A percentile compares a stretch with the other conserved stretches of the same genome.
These are phyloP conservation scores for Melopsittacus undulatus DNA, from an alignment of 2,797 vertebrate species.

Conservation along the genomic window DNA sequence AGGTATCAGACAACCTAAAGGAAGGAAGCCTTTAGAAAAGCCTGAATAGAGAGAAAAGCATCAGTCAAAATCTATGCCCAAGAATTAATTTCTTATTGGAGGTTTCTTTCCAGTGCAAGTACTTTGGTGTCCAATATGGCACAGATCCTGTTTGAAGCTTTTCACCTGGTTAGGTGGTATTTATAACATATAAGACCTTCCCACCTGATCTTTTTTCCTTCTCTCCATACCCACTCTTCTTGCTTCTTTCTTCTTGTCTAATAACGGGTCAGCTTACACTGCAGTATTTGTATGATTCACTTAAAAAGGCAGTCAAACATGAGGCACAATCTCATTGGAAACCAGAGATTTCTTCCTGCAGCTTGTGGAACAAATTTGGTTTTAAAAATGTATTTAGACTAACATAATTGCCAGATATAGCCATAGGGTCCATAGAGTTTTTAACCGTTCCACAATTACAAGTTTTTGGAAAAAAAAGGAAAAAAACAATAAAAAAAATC, in stretches of 20 bases:
- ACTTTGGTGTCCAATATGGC: not conserved
- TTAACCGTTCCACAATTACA: not conserved
- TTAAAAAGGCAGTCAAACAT: not conserved
- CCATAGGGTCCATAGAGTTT: not conserved
- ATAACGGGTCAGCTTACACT: not conserved
- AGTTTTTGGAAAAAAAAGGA: not conserved
- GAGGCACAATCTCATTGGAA: not conserved
- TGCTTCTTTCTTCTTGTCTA: not conserved
- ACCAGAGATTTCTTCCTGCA: not conserved
- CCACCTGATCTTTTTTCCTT: not conserved
- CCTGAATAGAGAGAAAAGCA: not conserved
- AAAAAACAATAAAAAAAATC: not conserved
- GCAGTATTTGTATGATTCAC: not conserved
- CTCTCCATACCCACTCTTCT: not conserved
- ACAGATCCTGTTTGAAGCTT: not conserved
- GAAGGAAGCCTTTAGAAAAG: not conserved
- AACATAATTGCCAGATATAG: not conserved
- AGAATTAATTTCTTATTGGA: not conserved
- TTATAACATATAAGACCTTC: not conserved
- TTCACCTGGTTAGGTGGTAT: not conserved
- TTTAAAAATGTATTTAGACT: not conserved
- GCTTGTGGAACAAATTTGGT: not conserved
- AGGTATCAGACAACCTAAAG: not conserved
- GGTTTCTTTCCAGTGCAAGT: not conserved
- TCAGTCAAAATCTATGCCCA: not conserved